phyloP scores from a whole-genome alignment of 2,888 invertebrate species.

The Campoplex nolae region DNA sequence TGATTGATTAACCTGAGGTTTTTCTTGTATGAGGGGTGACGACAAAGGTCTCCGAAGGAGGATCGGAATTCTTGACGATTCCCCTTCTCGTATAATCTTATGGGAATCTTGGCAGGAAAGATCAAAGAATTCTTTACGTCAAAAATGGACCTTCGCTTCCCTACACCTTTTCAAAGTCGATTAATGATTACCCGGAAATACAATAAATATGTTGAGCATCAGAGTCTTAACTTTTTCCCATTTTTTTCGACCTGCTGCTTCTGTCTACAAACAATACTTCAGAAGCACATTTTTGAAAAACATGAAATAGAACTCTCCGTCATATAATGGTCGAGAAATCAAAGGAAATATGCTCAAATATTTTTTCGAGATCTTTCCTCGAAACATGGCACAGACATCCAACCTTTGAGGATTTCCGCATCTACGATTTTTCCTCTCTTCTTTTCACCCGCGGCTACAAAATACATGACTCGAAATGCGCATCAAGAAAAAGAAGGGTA shows the following conservation, averaged over 20 bases:
- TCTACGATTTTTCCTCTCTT: neutral
- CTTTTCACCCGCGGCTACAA: neutral
- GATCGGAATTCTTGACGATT: neutral
- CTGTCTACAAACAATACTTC: neutral
- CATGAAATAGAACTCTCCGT: neutral
- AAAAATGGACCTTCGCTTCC: neutral
- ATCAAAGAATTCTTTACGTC: neutral
- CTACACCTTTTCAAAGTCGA: neutral
- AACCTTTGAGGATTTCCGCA: neutral
- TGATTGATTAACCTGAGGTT: slow-evolving; percentile 9
- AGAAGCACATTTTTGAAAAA: neutral
- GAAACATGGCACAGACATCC: neutral
- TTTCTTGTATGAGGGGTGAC: neutral
- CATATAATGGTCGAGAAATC: neutral
- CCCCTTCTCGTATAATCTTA: neutral
- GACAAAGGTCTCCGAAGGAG: neutral
- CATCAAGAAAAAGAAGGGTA: neutral
- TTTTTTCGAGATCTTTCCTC: neutral
- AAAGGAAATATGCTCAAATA: neutral
- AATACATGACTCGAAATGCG: neutral
- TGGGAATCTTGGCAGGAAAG: neutral
- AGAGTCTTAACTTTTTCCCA: neutral
- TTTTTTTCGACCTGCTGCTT: neutral
- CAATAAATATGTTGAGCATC: too few species aligned
- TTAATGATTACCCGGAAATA: too few species aligned